Base-by-base conservation (phyloP, 2,113 vertebrate genomes). In the Embiotoca jacksoni region DNA sequence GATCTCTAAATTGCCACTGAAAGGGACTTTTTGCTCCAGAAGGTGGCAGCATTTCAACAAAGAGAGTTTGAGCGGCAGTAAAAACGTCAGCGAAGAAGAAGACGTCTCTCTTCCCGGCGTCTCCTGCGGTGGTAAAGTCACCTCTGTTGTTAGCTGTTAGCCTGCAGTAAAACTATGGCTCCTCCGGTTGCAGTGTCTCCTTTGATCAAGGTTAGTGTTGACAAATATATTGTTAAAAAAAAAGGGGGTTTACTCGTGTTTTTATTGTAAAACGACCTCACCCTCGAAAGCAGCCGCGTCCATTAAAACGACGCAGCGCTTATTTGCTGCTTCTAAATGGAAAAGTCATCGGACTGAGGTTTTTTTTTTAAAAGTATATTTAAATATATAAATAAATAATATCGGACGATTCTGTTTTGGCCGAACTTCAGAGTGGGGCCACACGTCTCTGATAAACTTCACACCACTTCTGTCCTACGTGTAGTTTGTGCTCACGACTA, bases 161-260 rank as follows among this genome's bases (percentile, higher is more conserved):
- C 32, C 63, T 69, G 57, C 58, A 41, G 7, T 33, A 16, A 36
- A 67, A 75, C 81, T 2, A 98, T 98, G 97, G 88, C 94, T 13
- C 95, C 96, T 4, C 97, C 97, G 0, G 96, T 97, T 32, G 94
- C 95, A 54, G 96, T 98, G 7, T 98, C 97, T 0, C 96, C 96
- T 39, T 85, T 98, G 2, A 97, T 98, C 81, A 98, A 98, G 97
- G 97, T 98, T 92, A 8, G 91, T 81, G 9, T 62, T 14, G 5
- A 13, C 4, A 0, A 4, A 50, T 0, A 6, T 35, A 0, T 6
- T 9, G 0, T 61, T 0, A 14, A 16, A 31, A 35, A 14, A 0
- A 23, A 23, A 23, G 23, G 23, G 23, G 4, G 2, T n/a, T 11
- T 32, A 16, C 0, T n/a, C 0, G 0, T 60, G 4, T 61, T 70